Conservation (phyloP, 1,140 invertebrate genomes). For the Achatina immaculata region DNA sequence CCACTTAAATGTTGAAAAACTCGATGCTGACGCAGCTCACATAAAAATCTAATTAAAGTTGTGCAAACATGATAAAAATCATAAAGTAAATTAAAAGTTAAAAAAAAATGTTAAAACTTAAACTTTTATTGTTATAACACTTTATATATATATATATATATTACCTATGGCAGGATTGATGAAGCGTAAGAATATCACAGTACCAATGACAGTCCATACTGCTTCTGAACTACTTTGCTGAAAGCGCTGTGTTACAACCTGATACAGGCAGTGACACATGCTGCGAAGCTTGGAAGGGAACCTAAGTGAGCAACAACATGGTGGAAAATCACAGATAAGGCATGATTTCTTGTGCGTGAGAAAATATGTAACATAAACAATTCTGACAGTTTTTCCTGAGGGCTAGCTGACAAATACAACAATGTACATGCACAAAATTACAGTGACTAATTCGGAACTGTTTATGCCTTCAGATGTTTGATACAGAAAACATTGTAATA, state of each 20-base stretch:
- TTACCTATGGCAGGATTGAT: slow-evolving; percentile 97
- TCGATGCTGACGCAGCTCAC: too few relatives aligned
- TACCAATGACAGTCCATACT: slow-evolving; percentile 78
- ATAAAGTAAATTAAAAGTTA: too few relatives aligned
- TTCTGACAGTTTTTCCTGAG: background rate
- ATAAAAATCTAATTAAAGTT: too few relatives aligned
- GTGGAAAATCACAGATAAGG: slow-evolving; percentile 30
- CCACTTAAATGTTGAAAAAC: too few relatives aligned
- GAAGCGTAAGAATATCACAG: slow-evolving; percentile 96
- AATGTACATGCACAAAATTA: too few relatives aligned
- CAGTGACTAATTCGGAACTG: too few relatives aligned
- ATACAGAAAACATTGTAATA: too few relatives aligned
- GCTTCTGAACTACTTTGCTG: slow-evolving; percentile 77
- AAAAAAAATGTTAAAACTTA: too few relatives aligned
- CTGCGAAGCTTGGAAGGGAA: slow-evolving; percentile 96
- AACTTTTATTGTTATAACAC: too few relatives aligned
- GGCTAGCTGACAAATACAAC: background rate
- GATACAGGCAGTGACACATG: slow-evolving; percentile 98
- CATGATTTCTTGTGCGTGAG: slow-evolving; percentile 13
- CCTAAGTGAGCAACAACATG: slow-evolving; percentile 48
- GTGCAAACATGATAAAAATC: too few relatives aligned
- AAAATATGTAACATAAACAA: background rate
- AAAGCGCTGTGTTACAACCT: slow-evolving; percentile 82
- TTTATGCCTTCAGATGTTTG: too few relatives aligned
- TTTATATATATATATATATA: too few relatives aligned